Base-by-base conservation (phyloP, 2,113 vertebrate species). In the Epinephelus cyanopodus region DNA sequence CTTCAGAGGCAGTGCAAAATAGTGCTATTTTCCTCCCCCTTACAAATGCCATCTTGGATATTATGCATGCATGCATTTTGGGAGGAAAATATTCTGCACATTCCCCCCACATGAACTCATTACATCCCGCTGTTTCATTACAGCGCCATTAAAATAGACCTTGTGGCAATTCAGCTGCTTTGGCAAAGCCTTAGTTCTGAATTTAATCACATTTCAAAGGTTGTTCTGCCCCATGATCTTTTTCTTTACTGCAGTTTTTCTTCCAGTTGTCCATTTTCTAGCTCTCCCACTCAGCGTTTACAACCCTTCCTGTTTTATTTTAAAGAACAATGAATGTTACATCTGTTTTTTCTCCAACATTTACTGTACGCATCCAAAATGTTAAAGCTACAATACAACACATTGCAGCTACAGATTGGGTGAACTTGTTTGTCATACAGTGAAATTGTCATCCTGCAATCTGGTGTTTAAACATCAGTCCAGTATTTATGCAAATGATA, bases 1-100 rank as follows among this genome's bases (percentile, higher is more conserved):
- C 77, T 79, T 91, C 64, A 87, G 81, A 83, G 74, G 73, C 61
- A 76, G 57, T 57, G 1, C 71, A 80, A 88, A 82, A 84, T 42
- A 18, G 33, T 45, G 42, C 57, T 81, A 85, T 78, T 84, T 83
- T 6, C 81, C 74, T 76, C 64, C 3, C 70, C 63, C 23, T 64
- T 37, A 37, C 57, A 65, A 83, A 84, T 84, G 76, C 61, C 68
- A 87, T 85, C 66, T 74, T 82, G 0, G 63, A 65, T 88, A 37
- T 91, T 39, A 64, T 84, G 77, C 77, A 79, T 82, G 54, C 70
- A 79, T 62, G 65, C 50, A 70, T 88, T 84, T 77, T 23, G 5
- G 10, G 45, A 54, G 60, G 8, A 71, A 88, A 61, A 82, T 23
- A 68, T 74, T 74, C 25, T 1, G 14, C 25, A 25, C 52, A 39